Percentiles rank a stretch among this genome's conserved stretches.
These are phyloP conservation scores for Crypturellus tataupa DNA, from an alignment of 2,797 vertebrate genomes.

Conservation along the genomic window DNA sequence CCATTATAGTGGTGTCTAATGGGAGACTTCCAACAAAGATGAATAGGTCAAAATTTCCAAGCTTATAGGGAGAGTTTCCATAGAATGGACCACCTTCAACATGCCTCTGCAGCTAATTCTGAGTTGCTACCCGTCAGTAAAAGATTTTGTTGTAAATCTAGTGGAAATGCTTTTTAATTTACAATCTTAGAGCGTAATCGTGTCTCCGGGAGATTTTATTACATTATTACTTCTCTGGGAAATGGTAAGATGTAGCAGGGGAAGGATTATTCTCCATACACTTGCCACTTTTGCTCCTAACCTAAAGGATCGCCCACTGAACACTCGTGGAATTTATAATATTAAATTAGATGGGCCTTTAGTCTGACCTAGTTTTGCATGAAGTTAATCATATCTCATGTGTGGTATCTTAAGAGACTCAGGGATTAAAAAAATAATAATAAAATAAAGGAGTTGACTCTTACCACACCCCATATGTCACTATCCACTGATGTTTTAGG, in stretches of 20 bases:
- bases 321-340: background rate
- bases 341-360: background rate
- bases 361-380: background rate
- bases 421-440: background rate
- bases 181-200: background rate
- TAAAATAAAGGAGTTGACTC: background rate
- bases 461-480: background rate
- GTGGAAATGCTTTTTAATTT: background rate
- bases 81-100: background rate
- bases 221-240: background rate
- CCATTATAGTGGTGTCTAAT: background rate
- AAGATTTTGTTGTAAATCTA: background rate
- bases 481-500: background rate
- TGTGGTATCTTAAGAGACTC: background rate
- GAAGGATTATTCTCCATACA: background rate
- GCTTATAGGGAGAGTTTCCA: background rate
- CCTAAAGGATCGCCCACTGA: background rate
- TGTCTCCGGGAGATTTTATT: background rate
- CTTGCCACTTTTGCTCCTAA: background rate
- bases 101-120: background rate
- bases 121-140: background rate
- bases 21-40: background rate
- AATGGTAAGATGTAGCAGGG: background rate
- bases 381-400: background rate
- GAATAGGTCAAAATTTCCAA: background rate